Base-by-base conservation (phyloP, 1,140 invertebrate species). In the Atta colombica region DNA sequence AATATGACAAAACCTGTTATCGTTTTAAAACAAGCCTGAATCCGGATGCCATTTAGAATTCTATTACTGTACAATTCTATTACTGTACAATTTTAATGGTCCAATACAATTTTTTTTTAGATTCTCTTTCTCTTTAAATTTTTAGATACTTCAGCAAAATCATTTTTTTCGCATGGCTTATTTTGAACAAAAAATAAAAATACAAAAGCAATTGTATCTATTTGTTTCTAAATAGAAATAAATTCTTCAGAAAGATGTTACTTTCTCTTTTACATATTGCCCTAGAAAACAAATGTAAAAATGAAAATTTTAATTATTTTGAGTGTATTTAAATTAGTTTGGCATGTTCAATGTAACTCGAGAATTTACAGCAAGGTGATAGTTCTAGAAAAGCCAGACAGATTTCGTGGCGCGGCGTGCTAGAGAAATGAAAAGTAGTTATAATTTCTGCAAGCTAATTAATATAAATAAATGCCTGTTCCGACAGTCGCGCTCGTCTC, bases 391-490 rank as follows among this genome's bases (percentile, higher is more conserved):
- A 25, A 45, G 51, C 12, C 10, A 53, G 25, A 80, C 66, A 49
- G 74, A 85, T 89, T 85, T 85, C 39, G 75, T 45, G 39, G 72
- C 61, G 35, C 12, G 45, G n/a, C 39, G 7, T 45, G 39, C 8
- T 53, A 28, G 55, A 69, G 74, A 88, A 88, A 88, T 88, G 87
- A 75, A 88, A 88, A 89, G 88, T 85, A 74, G 87, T 88, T 78
- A 58, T 10, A 45, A 45, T 86, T 89, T 81, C 75, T 77, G 63
- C 88, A 51, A 74, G 80, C 87, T 88, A 89, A 89, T 89, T 88
- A n/a, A n/a, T n/a, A n/a, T n/a, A n/a, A n/a, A n/a, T n/a, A n/a
- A n/a, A n/a, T n/a, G 87, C 74, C 81, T 58, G 68, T 80, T 81
- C 60, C 31, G 53, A 16, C 68, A 80, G 65, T 78, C 69, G 77